Evolutionary conservation across 2,797 vertebrate genomes (phyloP).

Genomic region (Anguilla pacifica): DNA sequence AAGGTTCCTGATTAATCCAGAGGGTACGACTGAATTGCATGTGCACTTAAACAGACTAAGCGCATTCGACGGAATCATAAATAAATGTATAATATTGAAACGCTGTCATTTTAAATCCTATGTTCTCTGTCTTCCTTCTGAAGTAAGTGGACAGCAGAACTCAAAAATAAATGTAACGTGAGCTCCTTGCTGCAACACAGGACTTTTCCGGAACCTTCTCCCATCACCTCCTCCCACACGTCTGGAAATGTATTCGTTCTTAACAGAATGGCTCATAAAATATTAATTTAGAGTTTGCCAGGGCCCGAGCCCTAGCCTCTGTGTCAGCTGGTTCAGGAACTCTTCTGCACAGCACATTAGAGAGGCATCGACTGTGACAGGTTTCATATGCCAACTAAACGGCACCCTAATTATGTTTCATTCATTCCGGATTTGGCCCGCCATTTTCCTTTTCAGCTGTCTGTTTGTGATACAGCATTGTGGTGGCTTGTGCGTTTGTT

Average conservation of each 20-base stretch:
- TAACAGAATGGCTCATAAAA: slow-evolving; percentile 54
- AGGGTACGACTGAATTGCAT: not conserved
- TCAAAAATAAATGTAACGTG: not conserved
- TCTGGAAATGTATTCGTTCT: slow-evolving; percentile 52
- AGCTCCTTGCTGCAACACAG: not conserved
- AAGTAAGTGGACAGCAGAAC: not conserved
- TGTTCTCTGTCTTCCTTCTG: not conserved
- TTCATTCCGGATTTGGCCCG: slow-evolving; percentile 10
- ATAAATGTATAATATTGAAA: not conserved
- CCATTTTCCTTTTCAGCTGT: not conserved
- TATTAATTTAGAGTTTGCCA: slow-evolving; percentile 52
- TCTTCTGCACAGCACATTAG: slow-evolving; percentile 31
- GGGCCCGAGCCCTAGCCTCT: slow-evolving; percentile 11
- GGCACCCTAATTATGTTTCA: slow-evolving; percentile 38
- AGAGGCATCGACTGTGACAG: slow-evolving; percentile 38
- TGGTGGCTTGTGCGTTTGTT: not conserved
- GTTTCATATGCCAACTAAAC: slow-evolving; percentile 37
- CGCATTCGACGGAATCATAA: not conserved
- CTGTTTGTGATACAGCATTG: not conserved
- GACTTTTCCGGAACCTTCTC: slow-evolving; percentile 47
- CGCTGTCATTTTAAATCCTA: not conserved
- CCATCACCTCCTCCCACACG: slow-evolving; percentile 35
- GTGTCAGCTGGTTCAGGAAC: slow-evolving; percentile 20
- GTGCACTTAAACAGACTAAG: not conserved
- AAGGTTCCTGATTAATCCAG: not conserved